These are phyloP conservation scores for Esox lucius DNA, from an alignment of 2,797 vertebrate species.

Conservation along the genomic window DNA sequence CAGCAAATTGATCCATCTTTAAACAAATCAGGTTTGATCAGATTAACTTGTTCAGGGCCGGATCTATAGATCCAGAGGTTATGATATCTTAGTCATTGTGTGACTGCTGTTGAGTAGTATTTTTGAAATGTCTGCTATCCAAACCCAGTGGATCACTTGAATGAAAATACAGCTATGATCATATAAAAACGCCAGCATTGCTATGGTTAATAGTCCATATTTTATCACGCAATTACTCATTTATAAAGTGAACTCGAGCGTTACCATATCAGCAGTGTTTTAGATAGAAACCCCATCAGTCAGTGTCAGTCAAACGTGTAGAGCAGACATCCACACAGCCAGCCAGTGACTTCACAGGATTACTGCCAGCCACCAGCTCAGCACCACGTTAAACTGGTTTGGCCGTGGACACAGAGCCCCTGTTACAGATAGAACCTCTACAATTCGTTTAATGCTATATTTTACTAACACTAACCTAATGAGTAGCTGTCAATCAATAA, in stretches of 20 bases:
- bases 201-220: background rate
- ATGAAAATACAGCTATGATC: background rate
- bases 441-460: background rate
- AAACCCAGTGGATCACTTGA: background rate
- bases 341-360: conserved; percentile 10
- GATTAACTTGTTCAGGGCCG: conserved; percentile 39
- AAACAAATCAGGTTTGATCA: conserved; percentile 48
- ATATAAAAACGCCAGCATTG: background rate
- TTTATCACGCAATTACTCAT: background rate
- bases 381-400: background rate
- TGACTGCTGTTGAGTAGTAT: background rate
- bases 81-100: background rate
- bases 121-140: background rate
- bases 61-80: background rate
- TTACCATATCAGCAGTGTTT: background rate
- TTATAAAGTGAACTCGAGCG: background rate
- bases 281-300: conserved; percentile 26
- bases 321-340: conserved; percentile 42
- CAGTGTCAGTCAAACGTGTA: conserved; percentile 48
- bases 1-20: conserved; percentile 53
- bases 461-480: background rate
- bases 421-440: background rate
- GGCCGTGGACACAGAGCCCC: background rate
- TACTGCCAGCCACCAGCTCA: background rate
- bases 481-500: background rate